phyloP scores from a whole-genome alignment of 2,797 vertebrate genomes.

The Siniperca undulata region DNA sequence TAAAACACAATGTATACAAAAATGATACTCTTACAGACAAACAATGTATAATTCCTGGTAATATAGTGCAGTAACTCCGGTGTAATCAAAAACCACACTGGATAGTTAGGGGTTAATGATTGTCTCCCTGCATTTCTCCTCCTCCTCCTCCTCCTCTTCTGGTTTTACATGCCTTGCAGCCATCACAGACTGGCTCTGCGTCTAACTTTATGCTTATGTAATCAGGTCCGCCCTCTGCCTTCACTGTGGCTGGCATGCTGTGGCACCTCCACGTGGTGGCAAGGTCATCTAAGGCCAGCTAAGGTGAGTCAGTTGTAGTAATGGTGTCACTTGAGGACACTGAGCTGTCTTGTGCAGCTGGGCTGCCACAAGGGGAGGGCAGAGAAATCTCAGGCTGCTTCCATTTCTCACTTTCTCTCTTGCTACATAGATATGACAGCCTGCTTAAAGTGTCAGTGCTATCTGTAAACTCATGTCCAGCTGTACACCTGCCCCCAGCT shows the following conservation, averaged over 20 bases:
- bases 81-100: slow-evolving; percentile 34
- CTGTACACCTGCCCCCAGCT: slow-evolving; percentile 9
- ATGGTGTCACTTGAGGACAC: slow-evolving; percentile 72
- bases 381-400: slow-evolving; percentile 37
- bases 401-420: slow-evolving; percentile 35
- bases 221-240: slow-evolving; percentile 51
- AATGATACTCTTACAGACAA: slow-evolving; percentile 30
- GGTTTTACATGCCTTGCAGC: slow-evolving; percentile 53
- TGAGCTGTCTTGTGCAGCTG: slow-evolving; percentile 83
- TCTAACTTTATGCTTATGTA: slow-evolving; percentile 67
- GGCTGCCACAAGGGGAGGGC: slow-evolving; percentile 52
- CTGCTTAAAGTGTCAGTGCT: slow-evolving; percentile 55
- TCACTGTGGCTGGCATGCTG: slow-evolving; percentile 62
- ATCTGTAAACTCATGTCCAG: slow-evolving; percentile 32
- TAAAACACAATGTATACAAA: slow-evolving; percentile 49
- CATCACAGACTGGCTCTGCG: slow-evolving; percentile 53
- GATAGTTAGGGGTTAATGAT: slow-evolving; percentile 49
- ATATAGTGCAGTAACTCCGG: slow-evolving; percentile 59
- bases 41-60: slow-evolving; percentile 28
- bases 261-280: slow-evolving; percentile 68
- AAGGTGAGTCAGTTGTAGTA: slow-evolving; percentile 57
- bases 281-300: slow-evolving; percentile 56
- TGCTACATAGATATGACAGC: slow-evolving; percentile 40
- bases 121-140: slow-evolving; percentile 49
- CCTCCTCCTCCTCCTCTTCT: slow-evolving; percentile 48